Conservation (phyloP, 2,113 vertebrate species). For the Amphiprion percula region DNA sequence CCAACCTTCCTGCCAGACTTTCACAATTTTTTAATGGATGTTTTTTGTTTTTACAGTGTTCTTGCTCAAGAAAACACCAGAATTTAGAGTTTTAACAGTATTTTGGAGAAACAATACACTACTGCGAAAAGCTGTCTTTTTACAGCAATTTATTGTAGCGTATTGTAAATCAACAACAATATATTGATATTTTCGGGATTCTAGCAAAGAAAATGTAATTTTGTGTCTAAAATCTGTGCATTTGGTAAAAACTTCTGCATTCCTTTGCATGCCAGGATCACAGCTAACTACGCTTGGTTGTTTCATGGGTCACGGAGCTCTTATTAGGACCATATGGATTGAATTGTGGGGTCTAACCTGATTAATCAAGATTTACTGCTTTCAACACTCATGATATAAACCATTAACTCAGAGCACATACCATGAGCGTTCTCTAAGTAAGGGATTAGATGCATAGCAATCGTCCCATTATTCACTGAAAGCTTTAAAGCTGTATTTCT, state of each 20-base stretch:
- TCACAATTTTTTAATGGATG: too few species aligned
- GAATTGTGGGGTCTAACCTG: conserved; percentile 34
- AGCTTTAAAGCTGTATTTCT: conserved; percentile 53
- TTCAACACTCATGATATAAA: conserved; percentile 39
- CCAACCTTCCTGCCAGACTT: too few species aligned
- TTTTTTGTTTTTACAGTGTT: too few species aligned
- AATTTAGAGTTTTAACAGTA: too few species aligned
- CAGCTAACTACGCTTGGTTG: not conserved
- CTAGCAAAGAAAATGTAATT: not conserved
- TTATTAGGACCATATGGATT: conserved; percentile 57
- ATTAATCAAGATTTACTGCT: conserved; percentile 53
- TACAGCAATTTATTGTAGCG: too few species aligned
- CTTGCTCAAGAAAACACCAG: too few species aligned
- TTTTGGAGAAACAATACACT: too few species aligned
- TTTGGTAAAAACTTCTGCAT: too few species aligned
- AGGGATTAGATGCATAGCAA: conserved; percentile 47
- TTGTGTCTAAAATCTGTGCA: not conserved
- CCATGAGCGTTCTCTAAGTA: conserved; percentile 49
- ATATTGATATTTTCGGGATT: too few species aligned
- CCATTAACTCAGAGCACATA: conserved; percentile 52
- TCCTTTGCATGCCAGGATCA: not conserved
- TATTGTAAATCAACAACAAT: too few species aligned
- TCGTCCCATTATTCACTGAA: conserved; percentile 61
- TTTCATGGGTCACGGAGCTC: conserved; percentile 6
- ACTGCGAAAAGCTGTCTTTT: too few species aligned